A percentile compares a stretch with the other conserved stretches of the same genome.
Evolutionary conservation across 1,140 invertebrate species (phyloP).

Genomic region (Hyles vespertilio): DNA sequence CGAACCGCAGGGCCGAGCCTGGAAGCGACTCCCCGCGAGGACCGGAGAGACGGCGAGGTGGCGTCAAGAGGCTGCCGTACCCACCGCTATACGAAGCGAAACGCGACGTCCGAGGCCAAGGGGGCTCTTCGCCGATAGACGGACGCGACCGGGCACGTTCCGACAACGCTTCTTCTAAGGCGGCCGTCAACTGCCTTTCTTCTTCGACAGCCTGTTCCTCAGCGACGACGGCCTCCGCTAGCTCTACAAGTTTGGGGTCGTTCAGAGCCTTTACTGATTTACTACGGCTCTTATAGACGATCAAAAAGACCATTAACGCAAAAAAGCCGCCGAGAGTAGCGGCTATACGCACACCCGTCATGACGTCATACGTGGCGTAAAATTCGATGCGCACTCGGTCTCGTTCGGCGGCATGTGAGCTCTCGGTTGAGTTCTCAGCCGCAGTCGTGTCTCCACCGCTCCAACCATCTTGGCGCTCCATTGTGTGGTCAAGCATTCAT

Average conservation of each 20-base stretch:
- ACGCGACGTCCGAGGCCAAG: slow-evolving; percentile 75
- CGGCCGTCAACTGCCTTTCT: slow-evolving; percentile 82
- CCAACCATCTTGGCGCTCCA: slow-evolving; percentile 67
- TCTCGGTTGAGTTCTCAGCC: slow-evolving; percentile 51
- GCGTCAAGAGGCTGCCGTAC: slow-evolving; percentile 81
- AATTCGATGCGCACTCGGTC: slow-evolving; percentile 85
- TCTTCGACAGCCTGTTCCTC: slow-evolving; percentile 83
- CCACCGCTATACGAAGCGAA: slow-evolving; percentile 84
- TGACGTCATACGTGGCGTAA: slow-evolving; percentile 93
- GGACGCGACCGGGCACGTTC: slow-evolving; percentile 70
- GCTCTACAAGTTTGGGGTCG: slow-evolving; percentile 80
- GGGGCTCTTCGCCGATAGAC: slow-evolving; percentile 68
- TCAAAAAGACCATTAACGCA: slow-evolving; percentile 89
- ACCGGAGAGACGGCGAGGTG: slow-evolving; percentile 77
- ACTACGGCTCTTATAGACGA: slow-evolving; percentile 90
- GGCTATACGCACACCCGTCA: slow-evolving; percentile 92
- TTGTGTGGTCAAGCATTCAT: slow-evolving; percentile 67
- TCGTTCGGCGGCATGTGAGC: slow-evolving; percentile 53
- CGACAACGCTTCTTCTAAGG: slow-evolving; percentile 81
- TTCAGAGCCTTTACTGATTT: slow-evolving; percentile 82
- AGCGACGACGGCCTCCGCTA: slow-evolving; percentile 84
- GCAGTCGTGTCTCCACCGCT: slow-evolving; percentile 41
- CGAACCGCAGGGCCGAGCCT: slow-evolving; percentile 74
- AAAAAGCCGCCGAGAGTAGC: slow-evolving; percentile 92
- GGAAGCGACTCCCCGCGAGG: slow-evolving; percentile 74